A percentile compares a stretch with the other conserved stretches of the same genome.
Evolutionary conservation across 2,113 vertebrate species (phyloP).

Genomic region (Laticauda laticaudata): DNA sequence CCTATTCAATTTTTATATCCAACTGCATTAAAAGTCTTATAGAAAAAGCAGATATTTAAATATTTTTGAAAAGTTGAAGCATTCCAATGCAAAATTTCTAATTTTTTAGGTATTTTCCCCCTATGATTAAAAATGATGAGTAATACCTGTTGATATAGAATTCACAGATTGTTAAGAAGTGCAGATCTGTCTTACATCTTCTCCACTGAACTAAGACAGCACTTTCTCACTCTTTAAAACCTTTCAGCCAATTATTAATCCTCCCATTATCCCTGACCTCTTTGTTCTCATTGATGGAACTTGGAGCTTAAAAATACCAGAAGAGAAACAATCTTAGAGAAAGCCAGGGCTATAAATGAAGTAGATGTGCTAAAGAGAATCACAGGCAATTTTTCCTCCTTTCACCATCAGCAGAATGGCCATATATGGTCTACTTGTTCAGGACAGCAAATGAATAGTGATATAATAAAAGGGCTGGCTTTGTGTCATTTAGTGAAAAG

Average conservation of each 20-base stretch:
- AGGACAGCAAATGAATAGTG: constrained; percentile 73
- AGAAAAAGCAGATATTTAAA: neutral
- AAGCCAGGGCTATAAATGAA: neutral
- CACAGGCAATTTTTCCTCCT: constrained; percentile 28
- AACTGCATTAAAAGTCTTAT: neutral
- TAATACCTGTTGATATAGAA: neutral
- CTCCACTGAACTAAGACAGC: neutral
- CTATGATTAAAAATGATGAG: neutral
- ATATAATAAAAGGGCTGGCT: constrained; percentile 62
- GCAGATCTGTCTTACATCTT: neutral
- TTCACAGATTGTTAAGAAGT: neutral
- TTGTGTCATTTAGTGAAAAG: constrained; percentile 62
- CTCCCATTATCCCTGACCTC: neutral
- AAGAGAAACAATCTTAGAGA: neutral
- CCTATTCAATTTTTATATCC: neutral
- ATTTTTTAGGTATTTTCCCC: neutral
- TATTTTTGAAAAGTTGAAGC: neutral
- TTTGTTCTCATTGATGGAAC: neutral
- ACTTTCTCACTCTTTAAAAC: neutral
- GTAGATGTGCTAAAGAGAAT: neutral
- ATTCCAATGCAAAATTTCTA: neutral
- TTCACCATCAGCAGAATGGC: constrained; percentile 74
- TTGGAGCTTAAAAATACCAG: neutral
- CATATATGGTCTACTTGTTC: constrained; percentile 78
- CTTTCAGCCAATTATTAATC: neutral